phyloP scores from a whole-genome alignment of 30 jellyfish, hydroid and myxozoan genomes.

The Aurelia coerulea region DNA sequence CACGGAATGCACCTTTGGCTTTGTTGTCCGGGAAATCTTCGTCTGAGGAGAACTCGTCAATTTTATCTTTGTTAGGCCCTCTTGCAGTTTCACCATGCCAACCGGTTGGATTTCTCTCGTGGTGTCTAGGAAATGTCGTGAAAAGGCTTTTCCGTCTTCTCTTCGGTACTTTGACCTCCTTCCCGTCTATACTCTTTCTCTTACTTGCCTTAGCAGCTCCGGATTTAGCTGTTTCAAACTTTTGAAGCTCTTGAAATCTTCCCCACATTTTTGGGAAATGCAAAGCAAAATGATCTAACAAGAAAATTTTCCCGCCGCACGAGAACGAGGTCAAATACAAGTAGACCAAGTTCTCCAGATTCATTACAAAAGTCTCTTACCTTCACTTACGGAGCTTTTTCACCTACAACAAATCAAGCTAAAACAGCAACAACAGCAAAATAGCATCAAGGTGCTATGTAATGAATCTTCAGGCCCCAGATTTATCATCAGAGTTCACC shows the following conservation, averaged over 20 bases:
- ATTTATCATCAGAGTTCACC: not conserved
- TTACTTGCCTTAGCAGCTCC: not conserved
- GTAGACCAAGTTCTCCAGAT: no score
- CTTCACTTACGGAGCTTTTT: no score
- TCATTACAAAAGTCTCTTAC: no score
- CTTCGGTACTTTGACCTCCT: not conserved
- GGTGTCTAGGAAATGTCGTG: not conserved
- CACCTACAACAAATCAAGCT: no score
- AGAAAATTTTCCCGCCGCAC: slow-evolving; percentile 3
- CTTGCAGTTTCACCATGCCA: not conserved
- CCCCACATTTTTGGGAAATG: not conserved
- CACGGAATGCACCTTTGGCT: not conserved
- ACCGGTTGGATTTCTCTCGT: not conserved
- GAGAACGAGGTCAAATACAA: not conserved
- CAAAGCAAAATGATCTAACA: not conserved
- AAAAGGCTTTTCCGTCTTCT: slow-evolving; percentile 12
- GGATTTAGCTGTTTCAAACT: not conserved
- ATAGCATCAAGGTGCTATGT: no score
- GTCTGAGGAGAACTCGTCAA: slow-evolving; percentile 36
- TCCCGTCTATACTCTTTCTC: not conserved
- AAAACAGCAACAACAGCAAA: no score
- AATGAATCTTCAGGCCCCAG: no score
- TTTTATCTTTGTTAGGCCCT: slow-evolving; percentile 1
- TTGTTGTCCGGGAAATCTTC: not conserved
- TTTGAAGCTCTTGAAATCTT: slow-evolving; percentile 26